Evolutionary conservation across 2,113 vertebrate genomes (phyloP).

Genomic region (Otocyon megalotis): DNA sequence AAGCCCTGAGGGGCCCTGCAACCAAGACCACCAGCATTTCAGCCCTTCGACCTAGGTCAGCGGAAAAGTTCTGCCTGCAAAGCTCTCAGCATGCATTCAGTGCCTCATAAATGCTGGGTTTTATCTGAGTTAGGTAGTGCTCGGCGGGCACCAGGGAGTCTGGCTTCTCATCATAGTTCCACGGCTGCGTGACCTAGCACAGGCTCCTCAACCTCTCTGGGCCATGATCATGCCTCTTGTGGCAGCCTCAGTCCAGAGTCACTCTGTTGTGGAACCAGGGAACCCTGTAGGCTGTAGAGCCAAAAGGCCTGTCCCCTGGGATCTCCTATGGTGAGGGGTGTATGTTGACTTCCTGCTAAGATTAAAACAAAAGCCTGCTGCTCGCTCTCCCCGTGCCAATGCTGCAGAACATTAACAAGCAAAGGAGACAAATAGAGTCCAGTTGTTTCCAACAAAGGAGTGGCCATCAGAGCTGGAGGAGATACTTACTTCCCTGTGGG

Average conservation of each 20-base stretch:
- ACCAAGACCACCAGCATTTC: neutral
- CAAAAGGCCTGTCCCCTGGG: neutral
- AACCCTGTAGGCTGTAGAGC: neutral
- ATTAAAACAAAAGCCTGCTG: neutral
- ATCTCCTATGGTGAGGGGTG: neutral
- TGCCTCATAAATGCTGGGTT: neutral
- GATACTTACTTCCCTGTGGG: neutral
- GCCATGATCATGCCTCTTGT: neutral
- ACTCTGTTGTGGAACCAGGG: neutral
- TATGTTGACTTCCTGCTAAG: neutral
- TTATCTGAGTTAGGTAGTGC: neutral
- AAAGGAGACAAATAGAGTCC: neutral
- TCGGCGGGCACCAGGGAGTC: neutral
- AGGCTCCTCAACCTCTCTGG: neutral
- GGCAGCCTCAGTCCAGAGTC: neutral
- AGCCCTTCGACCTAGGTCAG: neutral
- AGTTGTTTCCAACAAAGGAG: neutral
- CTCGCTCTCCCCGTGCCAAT: rapidly evolving
- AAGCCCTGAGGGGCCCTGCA: neutral
- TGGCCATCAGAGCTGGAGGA: neutral
- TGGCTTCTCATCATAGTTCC: neutral
- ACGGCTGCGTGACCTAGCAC: neutral
- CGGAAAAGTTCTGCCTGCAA: neutral
- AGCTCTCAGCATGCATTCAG: neutral
- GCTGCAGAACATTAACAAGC: neutral